Conservation (phyloP, 2,888 invertebrate species). For the Mimas tiliae region DNA sequence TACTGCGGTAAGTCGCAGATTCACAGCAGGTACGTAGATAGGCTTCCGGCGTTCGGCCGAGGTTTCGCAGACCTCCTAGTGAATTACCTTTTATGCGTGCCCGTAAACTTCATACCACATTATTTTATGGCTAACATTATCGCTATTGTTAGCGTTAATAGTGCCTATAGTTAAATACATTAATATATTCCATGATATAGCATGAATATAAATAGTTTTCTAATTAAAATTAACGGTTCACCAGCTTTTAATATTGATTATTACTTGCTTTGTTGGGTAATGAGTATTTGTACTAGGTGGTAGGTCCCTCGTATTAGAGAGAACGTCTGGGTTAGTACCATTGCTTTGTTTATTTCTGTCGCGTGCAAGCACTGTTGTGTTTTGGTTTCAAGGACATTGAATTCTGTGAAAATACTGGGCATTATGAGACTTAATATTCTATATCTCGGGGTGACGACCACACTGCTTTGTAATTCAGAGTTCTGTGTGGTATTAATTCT, state of each 20-base stretch:
- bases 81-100: slow-evolving; percentile 50
- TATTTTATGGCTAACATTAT: slow-evolving; percentile 45
- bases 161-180: slow-evolving; percentile 20
- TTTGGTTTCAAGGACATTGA: too few species aligned
- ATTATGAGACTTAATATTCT: too few species aligned
- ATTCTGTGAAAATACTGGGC: too few species aligned
- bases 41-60: slow-evolving; percentile 23
- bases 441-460: too few species aligned
- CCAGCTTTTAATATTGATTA: slow-evolving; percentile 37
- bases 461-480: too few species aligned
- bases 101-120: slow-evolving; percentile 48
- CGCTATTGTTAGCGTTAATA: slow-evolving; percentile 24
- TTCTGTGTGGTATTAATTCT: too few species aligned
- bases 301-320: too few species aligned
- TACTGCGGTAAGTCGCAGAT: slow-evolving; percentile 53
- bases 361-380: too few species aligned
- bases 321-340: too few species aligned
- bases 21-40: slow-evolving; percentile 48
- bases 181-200: slow-evolving; percentile 3
- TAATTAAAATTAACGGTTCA: slow-evolving; percentile 19
- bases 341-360: too few species aligned
- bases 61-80: slow-evolving; percentile 57
- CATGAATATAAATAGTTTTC: not conserved
- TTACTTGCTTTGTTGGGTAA: slow-evolving; percentile 43
- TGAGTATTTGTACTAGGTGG: too few species aligned